phyloP scores from a whole-genome alignment of 2,797 vertebrate species.

The Diceros bicornis region DNA sequence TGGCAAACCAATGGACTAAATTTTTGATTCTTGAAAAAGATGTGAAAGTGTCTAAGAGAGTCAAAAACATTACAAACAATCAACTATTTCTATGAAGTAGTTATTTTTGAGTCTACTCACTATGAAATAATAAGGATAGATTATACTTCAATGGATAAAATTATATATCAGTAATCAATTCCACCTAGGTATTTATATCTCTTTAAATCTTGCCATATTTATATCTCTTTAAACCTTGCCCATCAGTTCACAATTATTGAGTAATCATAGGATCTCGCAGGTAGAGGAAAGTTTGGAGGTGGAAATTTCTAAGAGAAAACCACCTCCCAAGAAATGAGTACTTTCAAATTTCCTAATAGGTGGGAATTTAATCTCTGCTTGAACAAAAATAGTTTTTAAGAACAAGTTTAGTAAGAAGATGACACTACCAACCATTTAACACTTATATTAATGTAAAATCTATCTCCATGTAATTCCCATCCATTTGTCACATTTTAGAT shows the following conservation, averaged over 20 bases:
- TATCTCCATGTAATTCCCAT: background rate
- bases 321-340: background rate
- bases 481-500: background rate
- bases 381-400: background rate
- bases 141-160: background rate
- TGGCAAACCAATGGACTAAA: background rate
- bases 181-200: background rate
- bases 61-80: background rate
- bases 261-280: background rate
- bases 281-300: background rate
- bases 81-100: background rate
- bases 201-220: background rate
- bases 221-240: background rate
- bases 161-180: background rate
- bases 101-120: background rate
- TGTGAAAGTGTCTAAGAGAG: background rate
- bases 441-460: background rate
- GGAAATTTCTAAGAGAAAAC: background rate
- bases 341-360: background rate
- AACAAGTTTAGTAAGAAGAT: background rate
- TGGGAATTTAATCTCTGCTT: background rate
- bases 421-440: background rate
- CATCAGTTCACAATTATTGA: background rate
- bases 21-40: background rate
- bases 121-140: background rate